phyloP scores from a whole-genome alignment of 37 sponge, comb jelly and placozoan species.

The Cliona cf. orientalis region DNA sequence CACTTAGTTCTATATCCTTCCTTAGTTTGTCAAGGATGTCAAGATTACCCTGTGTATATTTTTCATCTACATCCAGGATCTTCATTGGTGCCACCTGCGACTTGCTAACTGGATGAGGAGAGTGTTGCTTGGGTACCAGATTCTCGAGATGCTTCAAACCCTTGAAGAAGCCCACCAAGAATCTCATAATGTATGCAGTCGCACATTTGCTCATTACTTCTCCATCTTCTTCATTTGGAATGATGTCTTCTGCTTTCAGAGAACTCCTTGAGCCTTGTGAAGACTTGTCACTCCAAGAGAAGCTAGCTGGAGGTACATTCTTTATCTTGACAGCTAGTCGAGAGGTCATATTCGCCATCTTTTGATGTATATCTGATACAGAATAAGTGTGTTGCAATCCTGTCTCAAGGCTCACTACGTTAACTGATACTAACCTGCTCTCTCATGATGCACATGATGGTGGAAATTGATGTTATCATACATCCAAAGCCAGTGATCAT shows the following conservation, averaged over 20 bases:
- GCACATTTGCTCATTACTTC: background rate
- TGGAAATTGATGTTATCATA: constrained; percentile 17
- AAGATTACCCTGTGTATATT: background rate
- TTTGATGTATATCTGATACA: background rate
- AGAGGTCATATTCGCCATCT: constrained; percentile 14
- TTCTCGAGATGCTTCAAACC: background rate
- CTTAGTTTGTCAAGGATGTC: background rate
- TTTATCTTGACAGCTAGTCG: background rate
- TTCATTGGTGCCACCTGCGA: constrained; percentile 4
- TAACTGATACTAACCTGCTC: background rate
- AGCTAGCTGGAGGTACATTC: background rate
- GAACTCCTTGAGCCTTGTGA: background rate
- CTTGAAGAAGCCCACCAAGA: background rate
- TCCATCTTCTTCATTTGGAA: constrained; percentile 16
- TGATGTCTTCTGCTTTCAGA: background rate
- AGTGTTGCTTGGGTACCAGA: background rate
- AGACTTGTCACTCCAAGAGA: background rate
- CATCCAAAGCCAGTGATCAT: constrained; percentile 7
- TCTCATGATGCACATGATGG: background rate
- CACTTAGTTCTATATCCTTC: background rate
- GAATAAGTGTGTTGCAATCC: background rate
- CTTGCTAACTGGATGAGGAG: background rate
- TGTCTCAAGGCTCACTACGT: too few species aligned
- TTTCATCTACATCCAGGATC: constrained; percentile 6
- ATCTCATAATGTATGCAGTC: background rate